Percentiles rank a stretch among this genome's conserved stretches.
These are phyloP conservation scores for Scaptomyza cyrtandrae DNA, from an alignment of 2,888 invertebrate genomes.

Conservation along the genomic window DNA sequence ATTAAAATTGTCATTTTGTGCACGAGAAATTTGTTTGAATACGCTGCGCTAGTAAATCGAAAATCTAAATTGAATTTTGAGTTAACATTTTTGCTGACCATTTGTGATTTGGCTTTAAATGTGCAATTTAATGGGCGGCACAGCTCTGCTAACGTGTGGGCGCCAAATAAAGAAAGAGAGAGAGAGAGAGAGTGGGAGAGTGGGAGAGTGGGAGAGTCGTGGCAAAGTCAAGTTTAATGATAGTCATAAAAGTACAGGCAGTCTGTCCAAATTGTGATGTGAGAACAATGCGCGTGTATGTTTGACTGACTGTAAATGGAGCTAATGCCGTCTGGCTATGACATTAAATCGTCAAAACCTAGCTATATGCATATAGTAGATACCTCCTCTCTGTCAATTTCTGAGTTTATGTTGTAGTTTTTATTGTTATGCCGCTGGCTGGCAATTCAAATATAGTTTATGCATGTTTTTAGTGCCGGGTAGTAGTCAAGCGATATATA, in stretches of 20 bases:
- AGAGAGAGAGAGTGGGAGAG: background rate
- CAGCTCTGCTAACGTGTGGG: background rate
- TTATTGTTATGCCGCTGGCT: conserved; percentile 44
- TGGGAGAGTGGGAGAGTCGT: conserved; percentile 20
- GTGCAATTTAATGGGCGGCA: conserved; percentile 54
- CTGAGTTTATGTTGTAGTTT: conserved; percentile 15
- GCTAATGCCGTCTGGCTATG: conserved; percentile 48
- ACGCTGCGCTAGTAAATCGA: conserved; percentile 2
- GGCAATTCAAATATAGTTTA: conserved; percentile 46
- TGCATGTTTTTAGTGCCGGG: conserved; percentile 27
- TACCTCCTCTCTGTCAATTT: background rate
- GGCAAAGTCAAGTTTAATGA: conserved; percentile 44
- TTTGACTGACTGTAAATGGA: conserved; percentile 20
- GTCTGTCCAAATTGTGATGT: background rate
- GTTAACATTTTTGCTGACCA: conserved; percentile 25
- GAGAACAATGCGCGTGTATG: conserved; percentile 27
- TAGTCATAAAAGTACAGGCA: conserved; percentile 41
- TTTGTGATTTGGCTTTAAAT: conserved; percentile 43
- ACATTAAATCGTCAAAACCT: conserved; percentile 44
- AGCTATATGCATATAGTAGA: conserved; percentile 22
- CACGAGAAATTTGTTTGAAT: conserved; percentile 8
- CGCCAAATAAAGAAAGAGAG: background rate
- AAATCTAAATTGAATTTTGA: conserved; percentile 31
- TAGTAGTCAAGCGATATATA: conserved; percentile 31
- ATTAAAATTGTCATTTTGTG: conserved; percentile 3